A percentile compares a stretch with the other conserved stretches of the same genome.
Evolutionary conservation across 2,888 invertebrate species (phyloP).

Genomic region (Drosophila merina): DNA sequence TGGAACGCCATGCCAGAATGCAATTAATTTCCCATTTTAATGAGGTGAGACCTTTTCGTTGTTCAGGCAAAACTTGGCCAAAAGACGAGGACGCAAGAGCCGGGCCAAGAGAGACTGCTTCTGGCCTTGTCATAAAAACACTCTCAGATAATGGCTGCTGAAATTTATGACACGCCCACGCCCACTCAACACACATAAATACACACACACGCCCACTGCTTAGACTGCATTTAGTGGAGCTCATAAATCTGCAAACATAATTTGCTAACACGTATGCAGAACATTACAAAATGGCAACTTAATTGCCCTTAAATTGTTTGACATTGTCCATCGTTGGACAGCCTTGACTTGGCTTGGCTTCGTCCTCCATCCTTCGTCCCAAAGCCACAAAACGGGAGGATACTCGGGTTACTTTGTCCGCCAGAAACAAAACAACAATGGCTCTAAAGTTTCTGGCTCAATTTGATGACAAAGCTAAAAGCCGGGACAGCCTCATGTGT

Average conservation of each 20-base stretch:
- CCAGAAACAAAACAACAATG: constrained; percentile 32
- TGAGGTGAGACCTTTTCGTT: constrained; percentile 46
- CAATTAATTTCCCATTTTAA: constrained; percentile 62
- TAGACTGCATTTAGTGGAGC: constrained; percentile 31
- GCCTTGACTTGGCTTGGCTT: constrained; percentile 27
- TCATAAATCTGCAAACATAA: constrained; percentile 66
- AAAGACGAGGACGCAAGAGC: constrained; percentile 19
- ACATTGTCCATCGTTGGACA: constrained; percentile 47
- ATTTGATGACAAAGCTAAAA: constrained; percentile 64
- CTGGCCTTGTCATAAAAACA: constrained; percentile 51
- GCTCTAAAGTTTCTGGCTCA: constrained; percentile 49
- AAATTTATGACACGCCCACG: constrained; percentile 53
- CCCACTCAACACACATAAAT: neutral
- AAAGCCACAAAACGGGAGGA: neutral
- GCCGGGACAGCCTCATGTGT: constrained; percentile 38
- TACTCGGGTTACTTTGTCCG: constrained; percentile 59
- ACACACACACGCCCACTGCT: constrained; percentile 15
- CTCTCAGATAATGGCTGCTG: constrained; percentile 52
- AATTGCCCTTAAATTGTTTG: constrained; percentile 73
- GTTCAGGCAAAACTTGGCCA: constrained; percentile 32
- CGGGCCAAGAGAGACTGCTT: constrained; percentile 36
- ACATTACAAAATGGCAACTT: constrained; percentile 70
- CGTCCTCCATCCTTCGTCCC: neutral
- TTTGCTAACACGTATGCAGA: constrained; percentile 64
- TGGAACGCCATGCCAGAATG: constrained; percentile 33